phyloP scores from a whole-genome alignment of 2,888 invertebrate species.

The Notodromas monacha region DNA sequence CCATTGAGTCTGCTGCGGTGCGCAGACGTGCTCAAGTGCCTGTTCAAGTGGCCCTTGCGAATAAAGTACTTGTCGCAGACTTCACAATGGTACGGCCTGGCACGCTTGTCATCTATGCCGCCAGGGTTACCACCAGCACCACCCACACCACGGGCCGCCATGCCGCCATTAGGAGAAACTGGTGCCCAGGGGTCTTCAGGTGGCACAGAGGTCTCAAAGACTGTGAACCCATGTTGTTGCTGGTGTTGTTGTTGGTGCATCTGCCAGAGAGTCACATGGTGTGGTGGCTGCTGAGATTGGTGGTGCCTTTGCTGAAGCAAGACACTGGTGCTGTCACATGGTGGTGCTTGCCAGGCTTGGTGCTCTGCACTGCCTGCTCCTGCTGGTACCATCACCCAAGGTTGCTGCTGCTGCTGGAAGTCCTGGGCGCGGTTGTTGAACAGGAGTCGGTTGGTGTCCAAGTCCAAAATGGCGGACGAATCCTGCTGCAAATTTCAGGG shows the following conservation, averaged over 20 bases:
- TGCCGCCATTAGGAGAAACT: background rate
- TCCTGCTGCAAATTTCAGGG: slow-evolving; percentile 15
- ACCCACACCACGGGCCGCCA: background rate
- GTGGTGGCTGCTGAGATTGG: background rate
- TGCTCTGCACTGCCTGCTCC: background rate
- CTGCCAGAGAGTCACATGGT: background rate
- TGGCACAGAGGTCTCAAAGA: background rate
- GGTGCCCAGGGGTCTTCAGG: background rate
- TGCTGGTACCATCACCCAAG: background rate
- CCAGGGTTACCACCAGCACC: background rate
- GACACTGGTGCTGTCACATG: no score
- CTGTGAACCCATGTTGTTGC: background rate
- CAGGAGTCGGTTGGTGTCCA: slow-evolving; percentile 5
- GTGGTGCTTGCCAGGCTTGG: background rate
- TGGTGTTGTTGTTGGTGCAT: background rate
- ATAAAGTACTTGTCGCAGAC: slow-evolving; percentile 6
- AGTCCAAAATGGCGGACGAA: background rate
- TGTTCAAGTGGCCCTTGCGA: slow-evolving; percentile 5
- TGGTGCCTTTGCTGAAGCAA: no score
- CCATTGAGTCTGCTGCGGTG: background rate
- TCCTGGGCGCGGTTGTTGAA: background rate
- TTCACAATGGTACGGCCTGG: background rate
- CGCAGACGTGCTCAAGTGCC: background rate
- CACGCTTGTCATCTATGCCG: background rate
- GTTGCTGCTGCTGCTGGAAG: background rate